Base-by-base conservation (phyloP, 2,888 invertebrate species). In the Tiliacea citrago region DNA sequence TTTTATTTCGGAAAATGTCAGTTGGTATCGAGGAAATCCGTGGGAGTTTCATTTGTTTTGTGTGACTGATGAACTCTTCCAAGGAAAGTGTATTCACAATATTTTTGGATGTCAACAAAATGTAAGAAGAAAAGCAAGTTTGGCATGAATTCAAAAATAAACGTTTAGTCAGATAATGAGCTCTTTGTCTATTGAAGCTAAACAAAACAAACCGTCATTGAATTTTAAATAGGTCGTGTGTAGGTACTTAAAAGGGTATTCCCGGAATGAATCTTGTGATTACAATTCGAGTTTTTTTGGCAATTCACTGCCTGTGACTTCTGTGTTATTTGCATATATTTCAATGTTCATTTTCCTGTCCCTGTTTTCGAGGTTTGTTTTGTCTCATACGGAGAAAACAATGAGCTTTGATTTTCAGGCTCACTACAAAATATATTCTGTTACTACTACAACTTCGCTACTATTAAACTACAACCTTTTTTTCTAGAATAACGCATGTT, bases 81-180 rank as follows among this genome's bases (percentile, higher is more conserved):
- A 51, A 60, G 39, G 68, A 68, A 58, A 73, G 3, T 18, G 49
- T 53, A 35, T 68, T 63, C 62, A 35, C 16, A 21, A 55, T 68
- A 74, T 66, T 75, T 70, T 69, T 53, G 62, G 47, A 49, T 51
- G 45, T 60, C 47, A 74, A 69, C 62, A 69, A 67, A 55, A 49
- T 51, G 42, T 35, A 58, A 58, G 18, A 10, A 68, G 42, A 29
- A 39, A 13, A 68, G 42, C 29, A 39, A 13, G 61, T 39, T 65
- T 81, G 81, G 71, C 76, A 47, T 21, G 51, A 4, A 51, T 47
- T 65, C 71, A 71, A 81, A 71, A 69, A 35, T 55, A 29, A 49
- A 60, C 63, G 8, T 63, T 47, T 24, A 13, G 53, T 62, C n/a
- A 39, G 45, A n/a, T 49, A 55, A 49, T 68, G 55, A 24, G 51